Conservation (phyloP, 2,888 invertebrate genomes). For the Octodonta nipae region DNA sequence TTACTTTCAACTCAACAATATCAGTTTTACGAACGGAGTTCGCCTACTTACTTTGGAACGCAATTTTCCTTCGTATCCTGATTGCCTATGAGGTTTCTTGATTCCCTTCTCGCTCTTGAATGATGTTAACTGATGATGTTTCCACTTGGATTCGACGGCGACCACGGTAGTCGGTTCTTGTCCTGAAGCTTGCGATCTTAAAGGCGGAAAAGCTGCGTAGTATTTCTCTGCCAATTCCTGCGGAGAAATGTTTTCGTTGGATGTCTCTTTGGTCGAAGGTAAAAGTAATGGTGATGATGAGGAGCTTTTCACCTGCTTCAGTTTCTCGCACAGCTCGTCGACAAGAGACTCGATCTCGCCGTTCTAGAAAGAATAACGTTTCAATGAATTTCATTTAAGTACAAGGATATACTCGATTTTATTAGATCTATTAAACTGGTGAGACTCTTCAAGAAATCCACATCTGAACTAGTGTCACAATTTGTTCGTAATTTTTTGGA, state of each 20-base stretch:
- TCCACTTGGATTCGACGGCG: constrained; percentile 28
- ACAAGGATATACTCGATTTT: neutral
- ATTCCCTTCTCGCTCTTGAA: constrained; percentile 13
- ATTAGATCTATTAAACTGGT: neutral
- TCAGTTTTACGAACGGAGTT: too few relatives aligned
- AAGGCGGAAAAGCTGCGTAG: constrained; percentile 63
- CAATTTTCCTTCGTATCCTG: constrained; percentile 20
- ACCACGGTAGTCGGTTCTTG: constrained; percentile 18
- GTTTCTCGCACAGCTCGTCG: constrained; percentile 66
- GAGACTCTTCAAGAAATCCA: too few relatives aligned
- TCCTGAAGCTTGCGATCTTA: constrained; percentile 15
- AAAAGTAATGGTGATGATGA: constrained; percentile 7
- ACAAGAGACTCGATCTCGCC: constrained; percentile 69
- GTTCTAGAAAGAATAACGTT: constrained; percentile 44
- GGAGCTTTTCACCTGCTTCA: constrained; percentile 52
- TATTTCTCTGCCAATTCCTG: constrained; percentile 60
- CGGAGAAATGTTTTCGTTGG: constrained; percentile 32
- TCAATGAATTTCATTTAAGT: neutral
- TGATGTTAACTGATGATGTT: constrained; percentile 19
- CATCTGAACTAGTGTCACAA: too few relatives aligned
- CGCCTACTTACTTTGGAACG: constrained; percentile 18
- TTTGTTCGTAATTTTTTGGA: too few relatives aligned
- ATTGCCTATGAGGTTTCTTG: constrained; percentile 2
- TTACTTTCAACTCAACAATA: too few relatives aligned
- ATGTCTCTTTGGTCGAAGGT: constrained; percentile 10